phyloP scores from a whole-genome alignment of 2,888 invertebrate species.

The Hedya salicella region DNA sequence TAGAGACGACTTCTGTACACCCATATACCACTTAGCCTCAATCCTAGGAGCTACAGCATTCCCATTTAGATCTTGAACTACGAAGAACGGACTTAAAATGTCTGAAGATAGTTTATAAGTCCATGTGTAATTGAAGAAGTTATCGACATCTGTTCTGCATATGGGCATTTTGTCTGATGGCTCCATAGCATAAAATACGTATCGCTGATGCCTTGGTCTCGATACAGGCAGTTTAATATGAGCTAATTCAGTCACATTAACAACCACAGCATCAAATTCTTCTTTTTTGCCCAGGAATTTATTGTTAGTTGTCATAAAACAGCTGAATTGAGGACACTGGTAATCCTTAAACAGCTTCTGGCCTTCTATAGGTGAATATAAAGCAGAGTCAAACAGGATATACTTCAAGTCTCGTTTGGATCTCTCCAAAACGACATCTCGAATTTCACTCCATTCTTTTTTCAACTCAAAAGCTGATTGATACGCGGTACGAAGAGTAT shows the following conservation, averaged over 20 bases:
- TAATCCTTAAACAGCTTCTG: too few relatives aligned
- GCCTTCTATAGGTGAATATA: too few relatives aligned
- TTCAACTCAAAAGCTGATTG: constrained; percentile 51
- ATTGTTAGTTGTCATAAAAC: too few relatives aligned
- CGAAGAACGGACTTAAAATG: constrained; percentile 68
- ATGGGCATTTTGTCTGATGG: constrained; percentile 62
- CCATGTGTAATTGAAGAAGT: constrained; percentile 80
- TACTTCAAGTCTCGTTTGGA: neutral
- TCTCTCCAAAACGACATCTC: neutral
- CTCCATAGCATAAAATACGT: constrained; percentile 65
- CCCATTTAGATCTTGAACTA: constrained; percentile 61
- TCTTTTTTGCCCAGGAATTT: neutral
- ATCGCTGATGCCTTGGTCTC: constrained; percentile 66
- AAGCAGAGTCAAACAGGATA: too few relatives aligned
- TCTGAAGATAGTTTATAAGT: constrained; percentile 74
- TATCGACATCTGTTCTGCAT: constrained; percentile 61
- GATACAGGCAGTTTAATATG: constrained; percentile 53
- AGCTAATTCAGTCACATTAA: constrained; percentile 59
- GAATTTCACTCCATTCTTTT: constrained; percentile 31
- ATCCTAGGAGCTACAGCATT: constrained; percentile 60
- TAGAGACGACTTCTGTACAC: constrained; percentile 31
- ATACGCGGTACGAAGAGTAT: constrained; percentile 65
- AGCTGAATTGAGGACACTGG: too few relatives aligned
- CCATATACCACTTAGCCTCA: constrained; percentile 55
- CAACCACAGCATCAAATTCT: constrained; percentile 69